Evolutionary conservation across 1,140 invertebrate species (phyloP).

Genomic region (Parasteatoda tepidariorum): DNA sequence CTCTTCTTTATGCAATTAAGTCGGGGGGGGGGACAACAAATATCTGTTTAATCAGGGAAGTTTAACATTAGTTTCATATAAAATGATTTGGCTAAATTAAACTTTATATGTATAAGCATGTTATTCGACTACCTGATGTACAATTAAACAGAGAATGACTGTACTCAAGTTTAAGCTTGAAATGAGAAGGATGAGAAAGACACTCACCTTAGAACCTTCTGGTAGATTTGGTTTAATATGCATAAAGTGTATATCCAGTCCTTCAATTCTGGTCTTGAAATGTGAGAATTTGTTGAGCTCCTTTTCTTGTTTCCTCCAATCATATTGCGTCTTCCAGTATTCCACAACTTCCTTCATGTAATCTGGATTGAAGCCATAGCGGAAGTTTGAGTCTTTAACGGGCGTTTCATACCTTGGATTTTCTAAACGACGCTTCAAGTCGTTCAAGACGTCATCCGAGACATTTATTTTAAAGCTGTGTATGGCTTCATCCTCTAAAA

Average conservation of each 20-base stretch:
- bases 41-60: too few relatives aligned
- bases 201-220: slow-evolving; percentile 2
- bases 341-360: slow-evolving; percentile 78
- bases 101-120: too few relatives aligned
- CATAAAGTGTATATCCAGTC: slow-evolving; percentile 78
- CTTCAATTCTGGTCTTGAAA: slow-evolving; percentile 72
- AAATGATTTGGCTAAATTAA: too few relatives aligned
- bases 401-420: slow-evolving; percentile 66
- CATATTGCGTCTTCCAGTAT: slow-evolving; percentile 80
- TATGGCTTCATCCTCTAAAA: slow-evolving; percentile 20
- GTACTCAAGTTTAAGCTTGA: too few relatives aligned
- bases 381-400: slow-evolving; percentile 77
- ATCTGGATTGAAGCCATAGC: slow-evolving; percentile 82
- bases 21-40: too few relatives aligned
- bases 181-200: too few relatives aligned
- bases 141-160: too few relatives aligned
- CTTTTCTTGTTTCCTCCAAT: slow-evolving; percentile 78
- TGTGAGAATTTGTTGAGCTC: slow-evolving; percentile 71
- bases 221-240: slow-evolving; percentile 68
- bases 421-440: slow-evolving; percentile 55
- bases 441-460: slow-evolving; percentile 38
- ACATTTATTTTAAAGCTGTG: slow-evolving; percentile 52
- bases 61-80: too few relatives aligned
- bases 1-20: too few relatives aligned
- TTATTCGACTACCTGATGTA: too few relatives aligned